Evolutionary conservation across 2,113 vertebrate species (phyloP), one percentile per base, ranked within the genome.

Genomic region (Sturnus vulgaris): DNA sequence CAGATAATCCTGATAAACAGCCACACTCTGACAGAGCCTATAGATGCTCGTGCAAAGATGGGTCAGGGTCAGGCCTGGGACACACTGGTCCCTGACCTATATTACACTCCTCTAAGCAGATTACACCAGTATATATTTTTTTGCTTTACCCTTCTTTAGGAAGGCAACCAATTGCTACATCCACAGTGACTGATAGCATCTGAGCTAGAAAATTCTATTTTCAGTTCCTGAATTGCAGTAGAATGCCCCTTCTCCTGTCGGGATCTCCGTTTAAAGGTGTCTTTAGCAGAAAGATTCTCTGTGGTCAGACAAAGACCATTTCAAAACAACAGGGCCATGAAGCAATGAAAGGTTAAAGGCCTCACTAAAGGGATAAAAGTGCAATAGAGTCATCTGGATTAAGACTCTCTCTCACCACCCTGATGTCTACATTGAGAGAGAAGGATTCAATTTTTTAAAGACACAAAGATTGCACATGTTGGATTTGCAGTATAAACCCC

Each of bases 371-470:
- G 71, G 72, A 84, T 86, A 81, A 82, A 73, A 95, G 94, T 80
- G 82, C 84, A 91, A 93, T 79, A 86, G 90, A 95, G 92, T 94
- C 93, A 84, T 94, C 93, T 60, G 88, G 92, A 96, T 95, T 95
- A 94, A 96, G 90, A 71, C 55, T 64, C 65, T 40, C 68, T 63
- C 76, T 79, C 20, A 0, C 42, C 3, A 2, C 55, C 78, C 87
- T 92, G 90, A 92, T 86, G 86, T 70, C 82, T 92, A 66, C 40
- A 56, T 65, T 1, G 4, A 70, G 60, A 90, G 80, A 56, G 79
- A 90, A 83, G 63, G 86, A 44, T 93, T 93, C 90, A 15, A 16
- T 91, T 75, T 86, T 94, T 93, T 66, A 77, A 93, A 92, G 85
- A 81, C 73, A 72, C 61, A 82, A 95, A 80, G 91, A 90, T 44